A percentile compares a stretch with the other conserved stretches of the same genome.
These are phyloP conservation scores for Cinara cedri DNA, from an alignment of 2,888 invertebrate species.

Conservation along the genomic window DNA sequence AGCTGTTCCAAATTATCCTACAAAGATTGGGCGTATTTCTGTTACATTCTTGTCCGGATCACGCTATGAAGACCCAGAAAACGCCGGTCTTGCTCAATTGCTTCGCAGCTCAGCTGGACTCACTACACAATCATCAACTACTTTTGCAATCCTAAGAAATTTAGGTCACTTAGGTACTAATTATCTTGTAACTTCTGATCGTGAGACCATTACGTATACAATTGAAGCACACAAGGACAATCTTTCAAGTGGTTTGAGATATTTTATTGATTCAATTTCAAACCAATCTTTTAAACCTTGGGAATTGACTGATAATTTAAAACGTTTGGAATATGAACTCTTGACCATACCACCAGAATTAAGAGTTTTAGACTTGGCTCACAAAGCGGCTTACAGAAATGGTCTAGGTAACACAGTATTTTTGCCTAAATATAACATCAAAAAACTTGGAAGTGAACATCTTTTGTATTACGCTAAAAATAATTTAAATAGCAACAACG, in stretches of 20 bases:
- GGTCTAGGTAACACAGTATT: conserved; percentile 89
- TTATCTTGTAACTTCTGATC: conserved; percentile 73
- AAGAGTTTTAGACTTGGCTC: conserved; percentile 79
- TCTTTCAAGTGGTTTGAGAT: conserved; percentile 70
- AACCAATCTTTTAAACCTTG: conserved; percentile 86
- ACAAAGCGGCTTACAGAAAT: conserved; percentile 84
- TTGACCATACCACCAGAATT: conserved; percentile 73
- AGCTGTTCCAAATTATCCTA: conserved; percentile 58
- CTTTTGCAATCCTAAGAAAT: conserved; percentile 79
- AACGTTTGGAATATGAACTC: conserved; percentile 75
- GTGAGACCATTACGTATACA: conserved; percentile 84
- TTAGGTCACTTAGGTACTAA: conserved; percentile 82
- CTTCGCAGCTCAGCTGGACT: conserved; percentile 81
- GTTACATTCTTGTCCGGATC: conserved; percentile 76
- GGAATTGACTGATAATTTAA: conserved; percentile 80
- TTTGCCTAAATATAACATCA: conserved; percentile 78
- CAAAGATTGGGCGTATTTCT: conserved; percentile 63
- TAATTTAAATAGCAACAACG: conserved; percentile 71
- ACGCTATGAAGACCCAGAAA: conserved; percentile 81
- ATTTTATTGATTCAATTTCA: conserved; percentile 72
- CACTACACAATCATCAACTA: conserved; percentile 71
- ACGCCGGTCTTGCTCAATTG: conserved; percentile 79
- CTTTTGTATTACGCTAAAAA: conserved; percentile 74
- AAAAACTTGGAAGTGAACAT: conserved; percentile 76
- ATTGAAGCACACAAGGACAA: conserved; percentile 77